phyloP scores from a whole-genome alignment of 2,888 invertebrate genomes.

The Cheilosia urbana region DNA sequence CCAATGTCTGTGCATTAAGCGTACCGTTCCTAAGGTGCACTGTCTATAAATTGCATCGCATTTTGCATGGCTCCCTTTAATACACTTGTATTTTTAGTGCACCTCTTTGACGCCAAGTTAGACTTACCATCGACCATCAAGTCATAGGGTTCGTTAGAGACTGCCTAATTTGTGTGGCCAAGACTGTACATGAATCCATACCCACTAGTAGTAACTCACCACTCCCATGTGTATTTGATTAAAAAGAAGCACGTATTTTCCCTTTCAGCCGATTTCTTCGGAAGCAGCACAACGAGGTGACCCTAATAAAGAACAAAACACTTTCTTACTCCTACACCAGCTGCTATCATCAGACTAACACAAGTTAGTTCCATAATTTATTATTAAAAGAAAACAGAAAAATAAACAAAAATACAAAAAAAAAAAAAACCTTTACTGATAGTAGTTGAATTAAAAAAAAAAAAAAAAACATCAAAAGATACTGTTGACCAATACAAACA shows the following conservation, averaged over 20 bases:
- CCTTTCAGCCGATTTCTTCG: slow-evolving; percentile 88
- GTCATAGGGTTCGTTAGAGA: background rate
- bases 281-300: slow-evolving; percentile 91
- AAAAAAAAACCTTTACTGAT: slow-evolving; percentile 83
- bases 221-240: background rate
- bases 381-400: slow-evolving; percentile 53
- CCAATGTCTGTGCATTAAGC: too few relatives aligned
- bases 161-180: slow-evolving; percentile 13
- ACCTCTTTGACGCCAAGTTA: too few relatives aligned
- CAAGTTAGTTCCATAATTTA: slow-evolving; percentile 69
- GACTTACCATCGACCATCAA: background rate
- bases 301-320: slow-evolving; percentile 84
- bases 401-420: background rate
- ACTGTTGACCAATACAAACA: slow-evolving; percentile 72
- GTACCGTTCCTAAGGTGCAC: too few relatives aligned
- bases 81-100: too few relatives aligned
- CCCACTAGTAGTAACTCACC: background rate
- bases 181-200: slow-evolving; percentile 42
- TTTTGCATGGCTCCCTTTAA: too few relatives aligned
- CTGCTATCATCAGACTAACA: slow-evolving; percentile 61
- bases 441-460: slow-evolving; percentile 80
- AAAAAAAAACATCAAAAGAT: slow-evolving; percentile 79
- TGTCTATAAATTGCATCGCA: too few relatives aligned
- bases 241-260: slow-evolving; percentile 45
- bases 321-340: slow-evolving; percentile 67